Evolutionary conservation across 1,140 invertebrate genomes (phyloP), one percentile per base, ranked within the genome.

Genomic region (Mylabris phalerata): DNA sequence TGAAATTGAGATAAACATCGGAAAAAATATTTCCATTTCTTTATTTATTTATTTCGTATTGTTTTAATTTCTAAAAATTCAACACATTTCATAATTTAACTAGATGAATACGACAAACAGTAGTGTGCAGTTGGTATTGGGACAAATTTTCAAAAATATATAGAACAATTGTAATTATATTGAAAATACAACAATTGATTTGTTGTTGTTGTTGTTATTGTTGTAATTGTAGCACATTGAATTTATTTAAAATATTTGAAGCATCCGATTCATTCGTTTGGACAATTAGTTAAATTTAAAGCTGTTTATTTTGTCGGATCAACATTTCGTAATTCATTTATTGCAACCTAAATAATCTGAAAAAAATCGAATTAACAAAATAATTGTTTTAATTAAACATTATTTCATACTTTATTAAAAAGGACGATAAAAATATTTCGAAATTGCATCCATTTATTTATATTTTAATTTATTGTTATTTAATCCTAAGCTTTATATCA

Each of bases 401-500:
- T 55, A 55, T 55, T 55, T 46, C 7, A 32, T 32, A 32, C 32
- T 32, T 32, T 32, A 32, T 32, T 4, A 32, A 5, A 55, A 54
- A 45, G 41, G 42, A 45, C 25, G 26, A 32, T 38, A 54, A 55
- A 55, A 42, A 55, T 55, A 55, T 44, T 13, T 41, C 40, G 13
- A 48, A 55, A 48, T 46, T 44, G 45, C 52, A 39, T 55, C 45
- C 52, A 55, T 55, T 39, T 55, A 32, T 32, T 32, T 32, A 32
- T 32, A 32, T 32, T 32, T 32, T 5, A 32, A 19, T 19, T 19
- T 19, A 19, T 19, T 19, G 2, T 32, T 55, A 55, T 59, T 62
- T 62, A 55, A 57, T 55, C 60, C 19, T 62, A 62, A 62, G 56
- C 56, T 43, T 55, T 62, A 59, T 60, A 48, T 11, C 9, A 42